These are phyloP conservation scores for Planococcus citri DNA, from an alignment of 1,140 invertebrate genomes.

Conservation along the genomic window DNA sequence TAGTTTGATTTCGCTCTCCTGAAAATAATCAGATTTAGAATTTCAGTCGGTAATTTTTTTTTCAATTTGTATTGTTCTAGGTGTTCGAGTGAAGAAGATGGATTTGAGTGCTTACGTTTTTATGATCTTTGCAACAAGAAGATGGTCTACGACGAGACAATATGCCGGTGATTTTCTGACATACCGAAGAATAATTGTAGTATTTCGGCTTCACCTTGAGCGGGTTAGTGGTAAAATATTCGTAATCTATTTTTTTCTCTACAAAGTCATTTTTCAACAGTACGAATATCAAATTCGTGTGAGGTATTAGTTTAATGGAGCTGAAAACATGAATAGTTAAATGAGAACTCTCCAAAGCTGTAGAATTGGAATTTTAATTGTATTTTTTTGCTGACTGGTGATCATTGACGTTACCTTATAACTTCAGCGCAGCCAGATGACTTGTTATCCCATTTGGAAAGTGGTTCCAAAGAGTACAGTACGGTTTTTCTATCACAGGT, in stretches of 20 bases:
- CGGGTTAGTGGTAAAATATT: background rate
- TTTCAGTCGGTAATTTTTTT: no score
- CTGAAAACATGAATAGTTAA: conserved; percentile 7
- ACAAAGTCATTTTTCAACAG: background rate
- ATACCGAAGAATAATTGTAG: background rate
- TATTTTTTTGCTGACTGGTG: background rate
- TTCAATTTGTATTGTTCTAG: no score
- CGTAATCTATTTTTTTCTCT: background rate
- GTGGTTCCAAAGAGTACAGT: conserved; percentile 35
- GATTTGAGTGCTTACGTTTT: background rate
- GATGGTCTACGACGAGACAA: conserved; percentile 11
- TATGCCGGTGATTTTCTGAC: background rate
- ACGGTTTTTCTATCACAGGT: conserved; percentile 60
- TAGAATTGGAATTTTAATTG: no score
- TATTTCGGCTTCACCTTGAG: background rate
- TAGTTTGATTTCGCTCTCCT: background rate
- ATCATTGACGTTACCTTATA: background rate
- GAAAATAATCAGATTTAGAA: no score
- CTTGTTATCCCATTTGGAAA: background rate
- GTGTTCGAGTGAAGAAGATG: no score
- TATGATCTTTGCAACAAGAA: background rate
- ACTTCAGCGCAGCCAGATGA: background rate
- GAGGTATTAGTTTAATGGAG: background rate
- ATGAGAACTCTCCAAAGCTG: no score
- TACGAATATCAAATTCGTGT: conserved; percentile 2